Evolutionary conservation across 2,888 invertebrate species (phyloP).

Genomic region (Meganola albula): DNA sequence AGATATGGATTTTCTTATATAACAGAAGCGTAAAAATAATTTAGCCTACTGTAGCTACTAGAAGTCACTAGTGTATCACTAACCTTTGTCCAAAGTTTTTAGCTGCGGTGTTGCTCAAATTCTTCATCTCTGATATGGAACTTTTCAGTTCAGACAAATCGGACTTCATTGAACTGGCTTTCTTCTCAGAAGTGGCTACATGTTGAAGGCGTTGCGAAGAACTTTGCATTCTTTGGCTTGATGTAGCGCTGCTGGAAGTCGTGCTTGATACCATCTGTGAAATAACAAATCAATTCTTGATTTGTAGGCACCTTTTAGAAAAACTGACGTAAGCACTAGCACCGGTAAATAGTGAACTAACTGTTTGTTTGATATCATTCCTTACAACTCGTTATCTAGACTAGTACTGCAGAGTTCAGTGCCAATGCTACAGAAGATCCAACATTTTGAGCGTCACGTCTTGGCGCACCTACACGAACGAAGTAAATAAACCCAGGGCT

Average conservation of each 20-base stretch:
- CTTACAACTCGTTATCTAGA: conserved; percentile 65
- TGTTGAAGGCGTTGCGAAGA: conserved; percentile 74
- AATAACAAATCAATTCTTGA: conserved; percentile 15
- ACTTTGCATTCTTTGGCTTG: conserved; percentile 78
- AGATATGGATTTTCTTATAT: conserved; percentile 29
- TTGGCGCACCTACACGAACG: conserved; percentile 65
- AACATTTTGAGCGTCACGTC: conserved; percentile 63
- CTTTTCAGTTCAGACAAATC: conserved; percentile 88
- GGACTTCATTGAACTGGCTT: conserved; percentile 89
- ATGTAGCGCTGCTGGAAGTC: conserved; percentile 78
- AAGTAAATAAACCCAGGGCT: conserved; percentile 65
- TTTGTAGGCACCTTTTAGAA: conserved; percentile 2
- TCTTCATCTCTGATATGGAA: conserved; percentile 92
- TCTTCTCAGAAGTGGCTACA: conserved; percentile 81
- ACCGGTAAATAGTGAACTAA: too few relatives aligned
- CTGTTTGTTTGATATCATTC: too few relatives aligned
- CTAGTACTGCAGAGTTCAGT: conserved; percentile 68
- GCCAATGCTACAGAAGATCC: conserved; percentile 68
- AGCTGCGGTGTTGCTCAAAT: conserved; percentile 72
- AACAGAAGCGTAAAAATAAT: conserved; percentile 19
- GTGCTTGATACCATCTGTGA: conserved; percentile 76
- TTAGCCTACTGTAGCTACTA: too few relatives aligned
- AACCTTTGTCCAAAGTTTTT: conserved; percentile 69
- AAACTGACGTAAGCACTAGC: too few relatives aligned
- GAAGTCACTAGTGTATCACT: conserved; percentile 25